Evolutionary conservation across 1,140 invertebrate genomes (phyloP).

Genomic region (Drosophila navojoa): DNA sequence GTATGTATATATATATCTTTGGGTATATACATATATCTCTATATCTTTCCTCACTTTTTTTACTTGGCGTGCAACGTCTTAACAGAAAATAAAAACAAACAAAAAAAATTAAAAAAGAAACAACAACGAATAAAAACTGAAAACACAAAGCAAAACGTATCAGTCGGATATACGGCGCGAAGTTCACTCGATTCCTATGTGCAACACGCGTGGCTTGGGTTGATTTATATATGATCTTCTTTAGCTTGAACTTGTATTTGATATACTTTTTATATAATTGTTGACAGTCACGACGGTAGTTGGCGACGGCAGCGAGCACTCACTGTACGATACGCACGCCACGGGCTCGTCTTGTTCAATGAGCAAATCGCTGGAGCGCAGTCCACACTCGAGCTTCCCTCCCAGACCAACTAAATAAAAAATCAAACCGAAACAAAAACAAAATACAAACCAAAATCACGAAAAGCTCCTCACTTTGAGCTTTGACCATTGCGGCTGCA

Average conservation of each 20-base stretch:
- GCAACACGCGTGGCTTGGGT: conserved; percentile 6
- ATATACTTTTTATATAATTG: conserved; percentile 44
- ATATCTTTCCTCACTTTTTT: conserved; percentile 26
- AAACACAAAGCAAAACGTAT: conserved; percentile 29
- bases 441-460: conserved; percentile 5
- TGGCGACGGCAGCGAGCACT: conserved; percentile 32
- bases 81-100: conserved; percentile 21
- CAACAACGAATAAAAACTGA: background rate
- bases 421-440: background rate
- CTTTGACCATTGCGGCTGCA: conserved; percentile 35
- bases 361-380: conserved; percentile 61
- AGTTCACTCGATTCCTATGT: conserved; percentile 6
- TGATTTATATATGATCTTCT: conserved; percentile 4
- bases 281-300: conserved; percentile 22
- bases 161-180: conserved; percentile 8
- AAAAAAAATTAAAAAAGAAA: no score
- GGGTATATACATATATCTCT: no score
- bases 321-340: conserved; percentile 70
- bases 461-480: conserved; percentile 4
- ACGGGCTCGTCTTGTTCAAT: conserved; percentile 77
- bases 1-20: background rate
- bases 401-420: conserved; percentile 5
- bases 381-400: conserved; percentile 19
- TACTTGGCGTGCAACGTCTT: conserved; percentile 36
- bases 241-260: conserved; percentile 3